These are phyloP conservation scores for Parauchenoglanis punctatus DNA, from an alignment of 2,797 vertebrate species.

Conservation along the genomic window DNA sequence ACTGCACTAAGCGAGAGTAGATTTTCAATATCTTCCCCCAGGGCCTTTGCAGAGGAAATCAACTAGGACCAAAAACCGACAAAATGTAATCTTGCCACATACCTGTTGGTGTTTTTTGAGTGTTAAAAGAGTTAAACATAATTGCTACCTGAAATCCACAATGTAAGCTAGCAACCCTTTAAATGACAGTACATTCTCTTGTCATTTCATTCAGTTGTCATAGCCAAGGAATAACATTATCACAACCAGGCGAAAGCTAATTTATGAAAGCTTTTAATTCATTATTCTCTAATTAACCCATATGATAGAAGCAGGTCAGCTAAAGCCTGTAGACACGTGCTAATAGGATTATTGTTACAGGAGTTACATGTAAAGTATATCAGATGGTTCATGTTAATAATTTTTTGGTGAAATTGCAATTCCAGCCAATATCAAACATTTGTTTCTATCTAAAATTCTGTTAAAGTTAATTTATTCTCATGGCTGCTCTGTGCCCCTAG, in stretches of 20 bases:
- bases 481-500: not conserved
- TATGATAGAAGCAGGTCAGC: not conserved
- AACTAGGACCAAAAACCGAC: not conserved
- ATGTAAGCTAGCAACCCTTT: not conserved
- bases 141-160: not conserved
- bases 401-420: not conserved
- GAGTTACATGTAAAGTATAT: not conserved
- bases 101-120: not conserved
- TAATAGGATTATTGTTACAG: not conserved
- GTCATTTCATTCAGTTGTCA: conserved; percentile 8
- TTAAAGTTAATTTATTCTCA: conserved; percentile 15
- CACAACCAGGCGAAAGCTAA: not conserved
- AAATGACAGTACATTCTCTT: not conserved
- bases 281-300: conserved; percentile 8
- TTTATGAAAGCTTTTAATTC: not conserved
- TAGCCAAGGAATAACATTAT: not conserved
- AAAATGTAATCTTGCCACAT: not conserved
- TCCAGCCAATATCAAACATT: conserved; percentile 2
- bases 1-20: not conserved
- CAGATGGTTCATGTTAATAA: not conserved
- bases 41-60: not conserved
- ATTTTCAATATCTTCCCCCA: conserved; percentile 3
- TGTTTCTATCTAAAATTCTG: conserved; percentile 8
- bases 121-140: not conserved
- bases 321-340: not conserved